Evolutionary conservation across 2,113 vertebrate species (phyloP).

Genomic region (Petrocephalus microphthalmus): DNA sequence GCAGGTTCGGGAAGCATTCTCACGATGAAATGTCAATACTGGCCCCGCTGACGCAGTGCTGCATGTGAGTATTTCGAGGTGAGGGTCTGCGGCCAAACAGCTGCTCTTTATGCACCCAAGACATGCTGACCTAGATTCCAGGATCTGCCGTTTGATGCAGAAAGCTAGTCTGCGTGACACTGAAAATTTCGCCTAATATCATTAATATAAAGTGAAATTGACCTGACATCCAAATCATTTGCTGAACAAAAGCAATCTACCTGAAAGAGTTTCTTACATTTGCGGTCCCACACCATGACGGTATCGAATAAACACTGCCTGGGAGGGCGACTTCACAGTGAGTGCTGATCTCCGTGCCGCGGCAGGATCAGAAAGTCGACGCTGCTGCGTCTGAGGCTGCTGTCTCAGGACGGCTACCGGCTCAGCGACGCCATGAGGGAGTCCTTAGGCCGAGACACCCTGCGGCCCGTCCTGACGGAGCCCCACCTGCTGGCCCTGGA

Average conservation of each 20-base stretch:
- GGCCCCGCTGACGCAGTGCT: conserved; percentile 85
- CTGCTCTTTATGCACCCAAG: background rate
- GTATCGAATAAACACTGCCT: background rate
- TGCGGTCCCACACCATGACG: background rate
- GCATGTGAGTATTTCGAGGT: conserved; percentile 68
- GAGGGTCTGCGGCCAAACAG: background rate
- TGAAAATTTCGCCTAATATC: background rate
- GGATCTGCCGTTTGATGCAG: background rate
- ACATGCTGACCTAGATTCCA: background rate
- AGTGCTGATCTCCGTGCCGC: background rate
- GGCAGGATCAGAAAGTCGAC: conserved; percentile 83
- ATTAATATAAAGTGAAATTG: background rate
- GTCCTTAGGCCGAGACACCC: conserved; percentile 71
- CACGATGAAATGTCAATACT: conserved; percentile 86
- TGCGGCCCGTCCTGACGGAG: conserved; percentile 74
- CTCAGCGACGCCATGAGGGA: conserved; percentile 90
- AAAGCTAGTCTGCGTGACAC: background rate
- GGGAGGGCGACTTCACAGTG: background rate
- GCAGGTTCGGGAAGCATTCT: conserved; percentile 84
- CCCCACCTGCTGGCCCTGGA: conserved; percentile 83
- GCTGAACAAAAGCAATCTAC: background rate
- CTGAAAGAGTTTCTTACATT: background rate
- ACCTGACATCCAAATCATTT: background rate
- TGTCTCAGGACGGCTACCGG: conserved; percentile 62
- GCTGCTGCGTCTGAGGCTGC: conserved; percentile 66